Evolutionary conservation across 2,113 vertebrate genomes (phyloP).

Genomic region (Calidris pygmaea): DNA sequence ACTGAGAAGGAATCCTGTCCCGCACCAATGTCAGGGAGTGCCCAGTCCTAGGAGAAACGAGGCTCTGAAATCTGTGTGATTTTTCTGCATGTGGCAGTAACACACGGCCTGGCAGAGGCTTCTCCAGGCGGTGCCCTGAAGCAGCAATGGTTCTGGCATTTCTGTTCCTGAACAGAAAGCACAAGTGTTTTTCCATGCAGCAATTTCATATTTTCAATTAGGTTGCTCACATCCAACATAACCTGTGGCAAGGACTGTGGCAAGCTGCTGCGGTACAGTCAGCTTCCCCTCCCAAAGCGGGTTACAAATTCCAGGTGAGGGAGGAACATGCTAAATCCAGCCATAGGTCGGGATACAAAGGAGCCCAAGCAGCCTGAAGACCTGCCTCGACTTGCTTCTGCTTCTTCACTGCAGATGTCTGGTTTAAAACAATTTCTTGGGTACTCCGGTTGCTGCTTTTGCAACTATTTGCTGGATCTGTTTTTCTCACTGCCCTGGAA

Average conservation of each 20-base stretch:
- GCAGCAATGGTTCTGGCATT: not conserved
- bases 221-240: not conserved
- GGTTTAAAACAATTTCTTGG: not conserved
- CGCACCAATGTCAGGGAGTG: not conserved
- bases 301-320: not conserved
- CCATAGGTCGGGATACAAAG: not conserved
- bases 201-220: not conserved
- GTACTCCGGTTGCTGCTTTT: not conserved
- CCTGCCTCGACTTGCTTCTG: not conserved
- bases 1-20: not conserved
- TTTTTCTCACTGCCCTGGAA: not conserved
- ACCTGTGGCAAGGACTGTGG: not conserved
- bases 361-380: not conserved
- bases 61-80: not conserved
- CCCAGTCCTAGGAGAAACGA: not conserved
- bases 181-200: not conserved
- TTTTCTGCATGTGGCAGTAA: not conserved
- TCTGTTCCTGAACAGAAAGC: not conserved
- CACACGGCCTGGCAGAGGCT: not conserved
- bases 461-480: not conserved
- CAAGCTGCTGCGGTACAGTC: not conserved
- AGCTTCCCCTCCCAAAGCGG: not conserved
- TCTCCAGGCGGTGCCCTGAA: not conserved
- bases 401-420: not conserved
- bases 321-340: not conserved